These are phyloP conservation scores for Dipodomys merriami DNA, from an alignment of 2,113 vertebrate genomes.

Conservation along the genomic window DNA sequence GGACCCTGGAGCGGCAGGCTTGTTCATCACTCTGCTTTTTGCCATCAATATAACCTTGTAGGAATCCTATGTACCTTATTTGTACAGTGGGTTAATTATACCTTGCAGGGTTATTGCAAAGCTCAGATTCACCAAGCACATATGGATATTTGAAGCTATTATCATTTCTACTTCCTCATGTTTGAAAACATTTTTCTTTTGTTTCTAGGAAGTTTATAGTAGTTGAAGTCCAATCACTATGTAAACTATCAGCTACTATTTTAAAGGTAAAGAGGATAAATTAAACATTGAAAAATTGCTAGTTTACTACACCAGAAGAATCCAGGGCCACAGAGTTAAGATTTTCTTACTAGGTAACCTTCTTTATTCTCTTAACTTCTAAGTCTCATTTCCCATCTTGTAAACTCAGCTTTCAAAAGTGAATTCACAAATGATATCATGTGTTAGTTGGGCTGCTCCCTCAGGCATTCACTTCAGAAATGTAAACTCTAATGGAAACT, in stretches of 20 bases:
- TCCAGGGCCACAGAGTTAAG: background rate
- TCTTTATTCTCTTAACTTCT: constrained; percentile 31
- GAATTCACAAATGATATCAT: background rate
- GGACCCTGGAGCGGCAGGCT: background rate
- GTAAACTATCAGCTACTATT: background rate
- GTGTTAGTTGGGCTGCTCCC: background rate
- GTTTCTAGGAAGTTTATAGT: background rate
- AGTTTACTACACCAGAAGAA: background rate
- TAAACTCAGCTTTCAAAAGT: constrained; percentile 40
- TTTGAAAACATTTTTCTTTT: constrained; percentile 24
- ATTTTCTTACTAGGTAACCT: constrained; percentile 2
- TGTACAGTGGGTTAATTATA: background rate
- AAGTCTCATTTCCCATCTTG: constrained; percentile 26
- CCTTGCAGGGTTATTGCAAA: background rate
- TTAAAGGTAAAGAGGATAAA: background rate
- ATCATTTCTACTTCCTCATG: background rate
- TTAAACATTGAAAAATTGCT: background rate
- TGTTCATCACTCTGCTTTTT: background rate
- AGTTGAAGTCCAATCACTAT: background rate
- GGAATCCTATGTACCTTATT: background rate
- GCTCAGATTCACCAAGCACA: background rate
- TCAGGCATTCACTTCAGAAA: constrained; percentile 14
- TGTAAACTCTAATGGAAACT: background rate
- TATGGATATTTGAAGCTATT: background rate
- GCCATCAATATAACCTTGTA: background rate